Conservation (phyloP, 2,113 vertebrate species). For the Symphodus melops region DNA sequence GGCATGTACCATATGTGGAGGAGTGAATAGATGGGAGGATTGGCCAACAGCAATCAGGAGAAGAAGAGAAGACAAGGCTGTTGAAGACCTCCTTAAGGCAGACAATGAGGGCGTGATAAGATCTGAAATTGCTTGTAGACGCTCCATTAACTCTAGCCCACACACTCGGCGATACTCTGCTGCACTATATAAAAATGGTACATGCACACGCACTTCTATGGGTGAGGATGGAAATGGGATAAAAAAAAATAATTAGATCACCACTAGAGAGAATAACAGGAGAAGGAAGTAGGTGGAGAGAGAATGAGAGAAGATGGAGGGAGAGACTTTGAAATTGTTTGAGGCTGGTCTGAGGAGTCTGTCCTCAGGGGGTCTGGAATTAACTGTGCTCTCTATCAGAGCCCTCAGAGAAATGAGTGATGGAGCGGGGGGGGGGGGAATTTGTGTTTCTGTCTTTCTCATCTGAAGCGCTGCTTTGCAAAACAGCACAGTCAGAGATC, state of each 20-base stretch:
- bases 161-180: slow-evolving; percentile 51
- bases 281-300: slow-evolving; percentile 36
- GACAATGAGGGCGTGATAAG: slow-evolving; percentile 74
- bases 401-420: slow-evolving; percentile 48
- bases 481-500: not conserved
- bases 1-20: slow-evolving; percentile 20
- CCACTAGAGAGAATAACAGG: slow-evolving; percentile 58
- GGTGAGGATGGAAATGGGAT: slow-evolving; percentile 44
- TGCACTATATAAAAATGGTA: slow-evolving; percentile 42
- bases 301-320: slow-evolving; percentile 37
- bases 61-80: slow-evolving; percentile 40
- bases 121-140: slow-evolving; percentile 79
- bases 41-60: slow-evolving; percentile 38
- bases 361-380: slow-evolving; percentile 66
- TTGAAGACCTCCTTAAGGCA: slow-evolving; percentile 66
- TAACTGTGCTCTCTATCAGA: slow-evolving; percentile 63
- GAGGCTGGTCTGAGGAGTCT: slow-evolving; percentile 50
- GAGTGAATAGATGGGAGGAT: slow-evolving; percentile 17
- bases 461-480: not conserved
- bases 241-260: slow-evolving; percentile 65
- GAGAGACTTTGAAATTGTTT: slow-evolving; percentile 64
- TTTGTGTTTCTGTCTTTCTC: not conserved
- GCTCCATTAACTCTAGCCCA: slow-evolving; percentile 72
- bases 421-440: slow-evolving; percentile 4
- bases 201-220: slow-evolving; percentile 24